These are phyloP conservation scores for Notospermus geniculatus DNA, from an alignment of 1,140 invertebrate genomes.

Conservation along the genomic window DNA sequence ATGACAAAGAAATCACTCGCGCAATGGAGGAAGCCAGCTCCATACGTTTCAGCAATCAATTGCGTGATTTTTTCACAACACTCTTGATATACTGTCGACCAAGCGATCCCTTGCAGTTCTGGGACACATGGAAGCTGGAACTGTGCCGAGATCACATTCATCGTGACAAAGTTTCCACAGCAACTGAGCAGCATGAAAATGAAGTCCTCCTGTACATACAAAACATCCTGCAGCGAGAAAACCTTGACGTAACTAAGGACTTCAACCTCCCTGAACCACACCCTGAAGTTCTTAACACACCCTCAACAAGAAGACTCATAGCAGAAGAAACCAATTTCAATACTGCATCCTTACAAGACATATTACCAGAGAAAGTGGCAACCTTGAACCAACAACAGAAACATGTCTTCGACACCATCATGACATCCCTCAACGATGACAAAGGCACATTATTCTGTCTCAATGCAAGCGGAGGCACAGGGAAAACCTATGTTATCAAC, in stretches of 20 bases:
- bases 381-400: neutral
- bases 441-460: neutral
- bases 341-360: neutral
- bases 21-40: neutral
- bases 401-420: neutral
- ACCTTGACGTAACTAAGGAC: neutral
- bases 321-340: neutral
- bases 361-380: neutral
- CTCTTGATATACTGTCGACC: neutral
- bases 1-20: neutral
- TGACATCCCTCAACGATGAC: neutral
- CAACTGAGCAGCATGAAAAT: neutral
- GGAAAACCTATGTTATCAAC: neutral
- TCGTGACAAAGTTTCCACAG: neutral
- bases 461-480: neutral
- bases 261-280: neutral
- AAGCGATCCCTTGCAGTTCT: neutral
- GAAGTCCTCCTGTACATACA: neutral
- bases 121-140: neutral
- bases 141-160: neutral
- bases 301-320: neutral
- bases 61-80: neutral
- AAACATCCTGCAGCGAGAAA: neutral
- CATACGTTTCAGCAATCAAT: neutral
- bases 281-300: neutral